Conservation (phyloP, 2,113 vertebrate genomes). For the Thunnus thynnus region DNA sequence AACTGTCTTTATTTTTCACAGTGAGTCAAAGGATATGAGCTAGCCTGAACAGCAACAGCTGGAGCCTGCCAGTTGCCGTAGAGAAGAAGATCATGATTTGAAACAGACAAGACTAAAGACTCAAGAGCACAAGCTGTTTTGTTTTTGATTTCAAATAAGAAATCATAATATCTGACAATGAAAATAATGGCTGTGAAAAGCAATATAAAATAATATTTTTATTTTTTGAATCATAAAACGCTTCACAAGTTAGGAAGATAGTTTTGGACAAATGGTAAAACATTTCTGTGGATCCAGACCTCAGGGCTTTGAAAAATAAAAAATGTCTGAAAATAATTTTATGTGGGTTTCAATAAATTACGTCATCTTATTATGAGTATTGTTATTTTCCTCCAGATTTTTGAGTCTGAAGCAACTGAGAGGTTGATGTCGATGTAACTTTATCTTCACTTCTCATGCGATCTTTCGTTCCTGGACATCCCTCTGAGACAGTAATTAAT, state of each 20-base stretch:
- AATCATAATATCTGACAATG: conserved; percentile 28
- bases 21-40: conserved; percentile 66
- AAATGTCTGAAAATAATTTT: not conserved
- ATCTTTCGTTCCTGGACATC: conserved; percentile 29
- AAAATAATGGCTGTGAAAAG: conserved; percentile 9
- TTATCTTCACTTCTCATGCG: not conserved
- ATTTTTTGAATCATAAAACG: conserved; percentile 28
- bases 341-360: not conserved
- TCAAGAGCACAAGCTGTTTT: not conserved
- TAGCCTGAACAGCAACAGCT: conserved; percentile 46
- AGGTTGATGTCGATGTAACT: not conserved
- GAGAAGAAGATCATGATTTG: conserved; percentile 46
- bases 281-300: not conserved
- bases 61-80: conserved; percentile 19
- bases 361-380: not conserved
- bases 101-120: conserved; percentile 36
- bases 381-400: not conserved
- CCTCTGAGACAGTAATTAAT: conserved; percentile 19
- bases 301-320: not conserved
- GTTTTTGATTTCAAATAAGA: conserved; percentile 18
- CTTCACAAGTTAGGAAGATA: not conserved
- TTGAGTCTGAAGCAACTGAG: not conserved
- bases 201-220: conserved; percentile 16
- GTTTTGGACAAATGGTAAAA: not conserved
- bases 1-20: conserved; percentile 40